phyloP scores from a whole-genome alignment of 2,113 vertebrate species.

The Romanogobio albipinnatus region DNA sequence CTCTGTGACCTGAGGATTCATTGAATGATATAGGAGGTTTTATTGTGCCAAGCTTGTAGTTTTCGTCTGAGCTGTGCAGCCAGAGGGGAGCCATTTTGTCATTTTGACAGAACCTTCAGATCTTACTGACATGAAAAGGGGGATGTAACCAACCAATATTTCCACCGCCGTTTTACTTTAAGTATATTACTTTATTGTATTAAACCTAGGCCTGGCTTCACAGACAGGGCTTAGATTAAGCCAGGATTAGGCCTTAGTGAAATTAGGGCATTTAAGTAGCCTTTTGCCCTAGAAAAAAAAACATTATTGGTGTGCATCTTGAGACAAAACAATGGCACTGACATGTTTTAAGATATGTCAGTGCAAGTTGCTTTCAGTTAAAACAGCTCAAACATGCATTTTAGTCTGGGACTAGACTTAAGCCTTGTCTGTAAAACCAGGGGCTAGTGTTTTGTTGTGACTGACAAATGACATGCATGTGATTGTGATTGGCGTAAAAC shows the following conservation, averaged over 20 bases:
- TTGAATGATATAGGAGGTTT: conserved; percentile 60
- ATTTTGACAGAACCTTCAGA: conserved; percentile 59
- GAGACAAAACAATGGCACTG: too few species aligned
- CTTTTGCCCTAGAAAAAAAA: too few species aligned
- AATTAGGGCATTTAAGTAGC: too few species aligned
- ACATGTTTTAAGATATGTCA: too few species aligned
- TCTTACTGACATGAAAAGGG: conserved; percentile 52
- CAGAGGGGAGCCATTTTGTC: conserved; percentile 50
- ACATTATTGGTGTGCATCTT: too few species aligned
- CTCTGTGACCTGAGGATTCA: conserved; percentile 50
- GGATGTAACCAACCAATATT: conserved; percentile 40
- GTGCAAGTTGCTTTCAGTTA: too few species aligned
- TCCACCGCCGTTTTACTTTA: conserved; percentile 46
- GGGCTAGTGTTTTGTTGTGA: not conserved
- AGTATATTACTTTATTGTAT: not conserved
- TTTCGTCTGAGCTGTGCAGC: conserved; percentile 55
- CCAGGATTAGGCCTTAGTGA: too few species aligned
- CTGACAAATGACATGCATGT: not conserved
- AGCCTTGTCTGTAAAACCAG: too few species aligned
- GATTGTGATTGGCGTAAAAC: not conserved
- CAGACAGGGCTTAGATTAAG: too few species aligned
- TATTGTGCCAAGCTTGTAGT: conserved; percentile 59
- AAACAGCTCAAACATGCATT: too few species aligned
- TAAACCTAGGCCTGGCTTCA: not conserved
- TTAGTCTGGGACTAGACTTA: too few species aligned